Evolutionary conservation across 2,888 invertebrate species (phyloP), one percentile per base, ranked within the genome.

Genomic region (Pyrrhia umbra): DNA sequence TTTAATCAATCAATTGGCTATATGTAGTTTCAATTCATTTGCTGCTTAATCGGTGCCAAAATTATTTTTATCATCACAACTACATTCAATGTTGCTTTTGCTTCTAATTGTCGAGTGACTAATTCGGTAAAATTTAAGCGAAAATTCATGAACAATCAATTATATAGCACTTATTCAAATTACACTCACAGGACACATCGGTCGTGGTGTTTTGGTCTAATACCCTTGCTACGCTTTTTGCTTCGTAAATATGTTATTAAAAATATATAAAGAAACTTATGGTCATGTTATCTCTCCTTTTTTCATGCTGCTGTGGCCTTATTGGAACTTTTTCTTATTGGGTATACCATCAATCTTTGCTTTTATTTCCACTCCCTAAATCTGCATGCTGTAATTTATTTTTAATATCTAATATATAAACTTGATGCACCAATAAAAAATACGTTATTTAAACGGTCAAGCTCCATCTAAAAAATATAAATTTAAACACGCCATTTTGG

Each of bases 401-500:
- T 77, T 78, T 72, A 65, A 59, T 50, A 77, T 75, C 70, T 85
- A 76, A 79, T 71, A 82, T 73, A 80, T 81, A 83, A 84, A 82
- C 79, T 85, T 81, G 83, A 85, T 88, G 89, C 92, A 93, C 94
- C 91, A 93, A 94, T 90, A 91, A 89, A 89, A 90, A 90, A 89
- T 82, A 83, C 88, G 88, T 89, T 88, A 84, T 89, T 90, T 92
- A 75, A 82, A 87, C 92, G 90, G 92, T 93, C 93, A 95, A 94
- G 95, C 94, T 92, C 91, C 86, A 90, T 85, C 85, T 85, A 95
- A 94, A 94, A 95, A 95, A 95, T 91, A 91, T 89, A 94, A 91
- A 92, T 91, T 88, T 67, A 94, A 94, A 94, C 93, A 94, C 73
- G 90, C 92, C 77, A 94, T 95, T 90, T 88, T 95, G 86, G 93